Conservation (phyloP, 2,888 invertebrate species). For the Drosophila mulleri region DNA sequence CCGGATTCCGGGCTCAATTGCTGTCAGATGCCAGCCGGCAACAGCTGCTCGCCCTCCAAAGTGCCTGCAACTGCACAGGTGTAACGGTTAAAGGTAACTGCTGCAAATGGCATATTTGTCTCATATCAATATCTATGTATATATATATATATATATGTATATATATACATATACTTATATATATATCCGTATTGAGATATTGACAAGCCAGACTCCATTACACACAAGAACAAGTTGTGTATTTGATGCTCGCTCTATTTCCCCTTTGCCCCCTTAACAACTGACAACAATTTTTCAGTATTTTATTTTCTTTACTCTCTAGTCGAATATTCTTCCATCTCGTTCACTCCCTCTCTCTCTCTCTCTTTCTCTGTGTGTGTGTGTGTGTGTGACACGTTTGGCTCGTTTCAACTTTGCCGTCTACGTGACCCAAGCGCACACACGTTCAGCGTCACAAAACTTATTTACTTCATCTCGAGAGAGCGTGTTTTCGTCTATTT, state of each 20-base stretch:
- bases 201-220: slow-evolving; percentile 31
- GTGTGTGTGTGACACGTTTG: slow-evolving; percentile 21
- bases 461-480: slow-evolving; percentile 17
- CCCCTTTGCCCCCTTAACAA: background rate
- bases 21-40: slow-evolving; percentile 44
- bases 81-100: slow-evolving; percentile 20
- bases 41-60: background rate
- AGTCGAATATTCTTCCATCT: background rate
- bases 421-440: slow-evolving; percentile 26
- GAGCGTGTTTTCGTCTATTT: slow-evolving; percentile 4
- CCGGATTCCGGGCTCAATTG: slow-evolving; percentile 25
- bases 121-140: background rate
- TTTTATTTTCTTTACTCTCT: slow-evolving; percentile 1
- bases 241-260: background rate
- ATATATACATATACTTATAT: background rate
- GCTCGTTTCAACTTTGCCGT: slow-evolving; percentile 27
- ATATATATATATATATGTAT: background rate
- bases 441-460: slow-evolving; percentile 12
- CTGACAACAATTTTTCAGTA: slow-evolving; percentile 21
- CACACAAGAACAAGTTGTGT: slow-evolving; percentile 30
- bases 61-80: slow-evolving; percentile 33
- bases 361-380: background rate
- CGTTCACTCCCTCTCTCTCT: background rate
- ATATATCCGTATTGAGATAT: slow-evolving; percentile 14
- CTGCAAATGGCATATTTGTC: slow-evolving; percentile 25